These are phyloP conservation scores for Glareola pratincola DNA, from an alignment of 2,113 vertebrate genomes.

Conservation along the genomic window DNA sequence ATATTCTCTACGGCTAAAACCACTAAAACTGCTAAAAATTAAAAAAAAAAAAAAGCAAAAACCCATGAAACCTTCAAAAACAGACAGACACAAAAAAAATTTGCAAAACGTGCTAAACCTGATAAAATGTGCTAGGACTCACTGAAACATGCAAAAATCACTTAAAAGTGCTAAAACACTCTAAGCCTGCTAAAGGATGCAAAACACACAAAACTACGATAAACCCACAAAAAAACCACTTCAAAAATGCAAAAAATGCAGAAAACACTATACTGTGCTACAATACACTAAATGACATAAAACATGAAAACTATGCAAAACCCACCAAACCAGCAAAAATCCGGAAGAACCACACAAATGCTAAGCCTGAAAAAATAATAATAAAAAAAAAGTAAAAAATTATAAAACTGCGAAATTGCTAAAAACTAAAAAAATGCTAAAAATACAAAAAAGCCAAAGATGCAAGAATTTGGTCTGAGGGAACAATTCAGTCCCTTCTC, in stretches of 20 bases:
- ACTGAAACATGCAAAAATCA: not conserved
- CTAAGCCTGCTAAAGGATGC: not conserved
- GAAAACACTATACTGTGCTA: not conserved
- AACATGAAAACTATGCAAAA: not conserved
- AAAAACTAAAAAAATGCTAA: not conserved
- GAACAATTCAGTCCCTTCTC: not conserved
- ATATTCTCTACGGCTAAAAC: not conserved
- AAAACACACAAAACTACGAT: not conserved
- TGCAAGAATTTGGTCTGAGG: not conserved
- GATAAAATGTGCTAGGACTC: not conserved
- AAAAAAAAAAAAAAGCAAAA: not conserved
- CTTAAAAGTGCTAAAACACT: not conserved
- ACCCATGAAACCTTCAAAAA: not conserved
- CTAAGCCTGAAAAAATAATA: not conserved
- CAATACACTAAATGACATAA: not conserved
- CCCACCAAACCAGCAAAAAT: not conserved
- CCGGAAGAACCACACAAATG: accelerated
- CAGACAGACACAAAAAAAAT: not conserved
- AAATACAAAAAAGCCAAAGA: not conserved
- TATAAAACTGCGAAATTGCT: not conserved
- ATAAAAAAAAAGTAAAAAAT: not conserved
- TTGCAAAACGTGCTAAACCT: not conserved
- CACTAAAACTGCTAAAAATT: not conserved
- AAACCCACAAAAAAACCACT: not conserved
- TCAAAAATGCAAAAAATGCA: not conserved